Evolutionary conservation across 1,140 invertebrate species (phyloP).

Genomic region (Orchesella cincta): DNA sequence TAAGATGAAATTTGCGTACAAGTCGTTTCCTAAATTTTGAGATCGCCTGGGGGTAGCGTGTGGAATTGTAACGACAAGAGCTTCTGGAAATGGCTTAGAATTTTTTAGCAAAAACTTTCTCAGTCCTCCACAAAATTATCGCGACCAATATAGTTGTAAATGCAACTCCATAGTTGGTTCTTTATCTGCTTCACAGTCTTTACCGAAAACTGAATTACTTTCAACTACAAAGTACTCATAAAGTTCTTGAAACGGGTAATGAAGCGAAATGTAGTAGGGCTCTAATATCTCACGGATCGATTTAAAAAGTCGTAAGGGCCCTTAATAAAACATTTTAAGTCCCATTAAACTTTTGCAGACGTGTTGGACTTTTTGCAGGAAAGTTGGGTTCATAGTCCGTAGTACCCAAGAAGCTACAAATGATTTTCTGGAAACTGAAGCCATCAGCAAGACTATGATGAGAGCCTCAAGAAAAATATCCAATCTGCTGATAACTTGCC

Average conservation of each 20-base stretch:
- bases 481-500: neutral
- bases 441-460: neutral
- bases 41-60: neutral
- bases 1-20: neutral
- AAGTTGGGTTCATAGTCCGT: neutral
- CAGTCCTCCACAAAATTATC: neutral
- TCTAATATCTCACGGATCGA: neutral
- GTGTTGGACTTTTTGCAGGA: neutral
- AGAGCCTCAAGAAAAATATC: neutral
- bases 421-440: neutral
- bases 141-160: neutral
- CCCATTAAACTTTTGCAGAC: neutral
- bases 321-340: neutral
- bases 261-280: neutral
- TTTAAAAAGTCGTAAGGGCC: neutral
- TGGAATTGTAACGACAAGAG: neutral
- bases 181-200: neutral
- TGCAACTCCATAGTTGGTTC: neutral
- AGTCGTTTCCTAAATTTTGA: conserved; percentile 2
- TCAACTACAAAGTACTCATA: neutral
- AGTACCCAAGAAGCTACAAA: neutral
- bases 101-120: neutral
- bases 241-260: neutral
- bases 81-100: neutral
- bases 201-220: neutral